phyloP scores from a whole-genome alignment of 2,797 vertebrate genomes.

The Acanthiza pusilla region DNA sequence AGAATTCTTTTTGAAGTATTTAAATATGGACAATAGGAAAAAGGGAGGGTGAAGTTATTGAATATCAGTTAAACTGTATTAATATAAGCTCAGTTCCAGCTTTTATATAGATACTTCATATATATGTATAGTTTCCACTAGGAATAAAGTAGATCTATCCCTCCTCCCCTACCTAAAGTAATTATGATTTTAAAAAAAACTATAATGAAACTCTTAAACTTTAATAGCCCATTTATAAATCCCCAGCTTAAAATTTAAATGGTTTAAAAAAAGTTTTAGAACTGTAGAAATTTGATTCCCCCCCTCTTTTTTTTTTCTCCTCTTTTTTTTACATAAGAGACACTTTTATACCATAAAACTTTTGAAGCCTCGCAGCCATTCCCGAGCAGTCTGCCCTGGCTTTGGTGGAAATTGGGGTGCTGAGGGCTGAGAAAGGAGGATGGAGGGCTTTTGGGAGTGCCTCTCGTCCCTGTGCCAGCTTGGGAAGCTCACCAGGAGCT shows the following conservation, averaged over 20 bases:
- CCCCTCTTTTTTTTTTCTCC: not conserved
- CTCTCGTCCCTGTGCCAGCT: not conserved
- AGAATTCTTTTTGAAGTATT: conserved; percentile 99
- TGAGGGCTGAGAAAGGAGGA: not conserved
- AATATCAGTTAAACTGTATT: conserved; percentile 99
- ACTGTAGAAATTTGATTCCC: conserved; percentile 62
- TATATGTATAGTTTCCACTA: conserved; percentile 81
- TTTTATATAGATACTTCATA: conserved; percentile 80
- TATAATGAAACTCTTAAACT: conserved; percentile 79
- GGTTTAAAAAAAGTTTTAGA: conserved; percentile 71
- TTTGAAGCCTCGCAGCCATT: not conserved
- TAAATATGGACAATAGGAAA: conserved; percentile 97
- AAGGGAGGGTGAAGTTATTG: conserved; percentile 97
- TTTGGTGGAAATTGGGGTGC: not conserved
- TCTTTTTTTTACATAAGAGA: not conserved
- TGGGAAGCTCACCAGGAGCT: not conserved
- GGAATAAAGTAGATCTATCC: conserved; percentile 76
- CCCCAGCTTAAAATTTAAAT: conserved; percentile 76
- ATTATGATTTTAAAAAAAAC: conserved; percentile 75
- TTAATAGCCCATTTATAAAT: conserved; percentile 81
- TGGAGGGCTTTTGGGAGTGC: not conserved
- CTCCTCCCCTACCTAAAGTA: conserved; percentile 77
- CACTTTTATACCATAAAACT: conserved; percentile 31
- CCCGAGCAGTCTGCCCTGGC: not conserved
- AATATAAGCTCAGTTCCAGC: conserved; percentile 88